Evolutionary conservation across 30 jellyfish, hydroid and myxozoan genomes (phyloP).

Genomic region (Pseudorhiza aurosa): DNA sequence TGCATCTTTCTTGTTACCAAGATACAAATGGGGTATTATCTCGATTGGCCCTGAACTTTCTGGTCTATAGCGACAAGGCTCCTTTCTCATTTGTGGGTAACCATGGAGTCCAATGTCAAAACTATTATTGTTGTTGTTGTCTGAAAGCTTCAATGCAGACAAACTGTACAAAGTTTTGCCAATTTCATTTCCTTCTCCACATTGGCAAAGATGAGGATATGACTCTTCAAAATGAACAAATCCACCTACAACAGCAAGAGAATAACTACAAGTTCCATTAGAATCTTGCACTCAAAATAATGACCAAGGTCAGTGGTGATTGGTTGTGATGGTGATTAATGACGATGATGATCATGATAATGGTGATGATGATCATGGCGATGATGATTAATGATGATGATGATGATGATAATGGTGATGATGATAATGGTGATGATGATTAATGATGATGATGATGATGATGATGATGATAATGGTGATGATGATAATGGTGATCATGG

Average conservation of each 20-base stretch:
- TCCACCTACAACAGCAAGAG: constrained; percentile 85
- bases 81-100: constrained; percentile 69
- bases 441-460: too few relatives aligned
- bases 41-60: constrained; percentile 91
- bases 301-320: too few relatives aligned
- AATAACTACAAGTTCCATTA: too few relatives aligned
- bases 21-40: constrained; percentile 76
- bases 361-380: too few relatives aligned
- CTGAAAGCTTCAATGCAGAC: constrained; percentile 67
- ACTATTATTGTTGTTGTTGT: constrained; percentile 25
- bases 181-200: constrained; percentile 93
- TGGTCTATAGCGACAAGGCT: constrained; percentile 83
- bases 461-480: too few relatives aligned
- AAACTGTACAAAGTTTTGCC: constrained; percentile 71
- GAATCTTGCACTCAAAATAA: too few relatives aligned
- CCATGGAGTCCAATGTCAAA: constrained; percentile 25
- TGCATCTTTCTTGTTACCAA: constrained; percentile 87
- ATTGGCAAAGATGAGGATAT: constrained; percentile 87
- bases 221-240: constrained; percentile 76
- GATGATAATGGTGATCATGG: not conserved
- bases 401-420: too few relatives aligned
- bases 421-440: too few relatives aligned
- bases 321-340: too few relatives aligned
- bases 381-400: too few relatives aligned
- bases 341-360: too few relatives aligned